Percentiles rank a stretch among this genome's conserved stretches.
Evolutionary conservation across 2,888 invertebrate species (phyloP).

Genomic region (Punctoribates punctum): DNA sequence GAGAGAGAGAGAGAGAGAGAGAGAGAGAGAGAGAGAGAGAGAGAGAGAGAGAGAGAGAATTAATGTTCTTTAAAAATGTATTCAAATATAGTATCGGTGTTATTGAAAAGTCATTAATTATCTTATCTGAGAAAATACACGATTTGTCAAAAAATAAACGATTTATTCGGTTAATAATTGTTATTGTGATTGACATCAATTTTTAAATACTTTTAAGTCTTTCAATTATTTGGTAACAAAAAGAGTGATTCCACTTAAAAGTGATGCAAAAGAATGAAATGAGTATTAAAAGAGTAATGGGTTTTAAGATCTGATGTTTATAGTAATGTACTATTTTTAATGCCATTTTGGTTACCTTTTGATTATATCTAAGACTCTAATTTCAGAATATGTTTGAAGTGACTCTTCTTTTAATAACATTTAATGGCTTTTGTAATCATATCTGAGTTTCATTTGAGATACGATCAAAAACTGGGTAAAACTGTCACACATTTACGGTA

Average conservation of each 20-base stretch:
- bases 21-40: constrained; percentile 5
- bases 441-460: no score
- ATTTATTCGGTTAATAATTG: neutral
- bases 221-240: neutral
- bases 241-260: neutral
- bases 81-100: neutral
- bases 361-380: no score
- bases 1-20: constrained; percentile 2
- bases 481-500: no score
- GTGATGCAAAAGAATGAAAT: neutral
- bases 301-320: neutral
- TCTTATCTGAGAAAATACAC: neutral
- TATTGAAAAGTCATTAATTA: neutral
- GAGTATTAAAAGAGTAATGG: neutral
- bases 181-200: neutral
- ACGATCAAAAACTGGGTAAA: no score
- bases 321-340: no score
- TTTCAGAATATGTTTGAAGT: no score
- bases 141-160: neutral
- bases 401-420: no score
- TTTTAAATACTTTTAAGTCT: neutral
- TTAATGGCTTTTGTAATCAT: no score
- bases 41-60: neutral
- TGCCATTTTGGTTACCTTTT: no score
- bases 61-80: neutral